These are phyloP conservation scores for Pseudachorutes palmiensis DNA, from an alignment of 1,140 invertebrate species.

Conservation along the genomic window DNA sequence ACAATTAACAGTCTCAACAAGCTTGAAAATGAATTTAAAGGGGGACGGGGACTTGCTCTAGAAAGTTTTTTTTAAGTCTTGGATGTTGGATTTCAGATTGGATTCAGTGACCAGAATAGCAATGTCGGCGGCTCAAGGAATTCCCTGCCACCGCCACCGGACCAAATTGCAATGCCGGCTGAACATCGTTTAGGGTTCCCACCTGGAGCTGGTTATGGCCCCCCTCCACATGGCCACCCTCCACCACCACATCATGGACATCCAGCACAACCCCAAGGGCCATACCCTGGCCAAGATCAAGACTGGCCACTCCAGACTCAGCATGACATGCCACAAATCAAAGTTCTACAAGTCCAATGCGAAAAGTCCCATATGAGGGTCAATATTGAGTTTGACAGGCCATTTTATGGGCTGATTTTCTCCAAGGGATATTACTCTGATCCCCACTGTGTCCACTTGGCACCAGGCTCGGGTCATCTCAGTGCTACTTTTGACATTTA, in stretches of 20 bases:
- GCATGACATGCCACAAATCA: slow-evolving; percentile 81
- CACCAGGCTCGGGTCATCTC: slow-evolving; percentile 76
- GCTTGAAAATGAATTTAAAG: background rate
- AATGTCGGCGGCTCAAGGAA: background rate
- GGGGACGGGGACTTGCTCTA: background rate
- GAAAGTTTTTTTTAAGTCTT: background rate
- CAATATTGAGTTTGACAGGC: slow-evolving; percentile 86
- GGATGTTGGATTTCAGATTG: background rate
- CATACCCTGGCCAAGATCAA: slow-evolving; percentile 49
- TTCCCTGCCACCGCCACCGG: slow-evolving; percentile 18
- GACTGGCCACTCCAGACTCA: slow-evolving; percentile 64
- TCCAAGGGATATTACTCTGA: slow-evolving; percentile 68
- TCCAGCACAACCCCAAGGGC: slow-evolving; percentile 39
- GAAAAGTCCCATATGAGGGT: slow-evolving; percentile 92
- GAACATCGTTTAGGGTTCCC: slow-evolving; percentile 52
- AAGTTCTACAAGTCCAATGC: slow-evolving; percentile 85
- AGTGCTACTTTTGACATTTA: slow-evolving; percentile 87
- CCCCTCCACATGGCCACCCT: slow-evolving; percentile 51
- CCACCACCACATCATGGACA: slow-evolving; percentile 44
- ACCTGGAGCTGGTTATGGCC: slow-evolving; percentile 59
- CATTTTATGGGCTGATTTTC: slow-evolving; percentile 93
- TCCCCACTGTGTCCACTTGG: slow-evolving; percentile 79
- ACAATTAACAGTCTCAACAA: background rate
- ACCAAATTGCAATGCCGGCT: slow-evolving; percentile 34
- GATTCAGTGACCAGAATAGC: background rate